Conservation (phyloP, 2,888 invertebrate species). For the Caradrina clavipalpis region DNA sequence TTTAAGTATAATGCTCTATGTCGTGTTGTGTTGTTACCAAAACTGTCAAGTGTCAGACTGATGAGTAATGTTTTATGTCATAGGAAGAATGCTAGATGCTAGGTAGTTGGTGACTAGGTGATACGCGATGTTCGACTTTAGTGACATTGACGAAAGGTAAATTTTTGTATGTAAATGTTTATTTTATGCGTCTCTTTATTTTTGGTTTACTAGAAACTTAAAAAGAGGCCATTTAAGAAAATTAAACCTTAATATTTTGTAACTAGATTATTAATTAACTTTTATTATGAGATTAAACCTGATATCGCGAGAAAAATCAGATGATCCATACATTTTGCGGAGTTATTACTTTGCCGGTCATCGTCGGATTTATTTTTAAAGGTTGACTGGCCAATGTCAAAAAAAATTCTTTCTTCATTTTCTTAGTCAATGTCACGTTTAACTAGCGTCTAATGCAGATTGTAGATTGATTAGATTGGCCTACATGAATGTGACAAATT, state of each 20-base stretch:
- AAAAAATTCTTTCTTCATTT: background rate
- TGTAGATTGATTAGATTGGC: constrained; percentile 62
- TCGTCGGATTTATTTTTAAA: background rate
- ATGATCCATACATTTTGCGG: too few species aligned
- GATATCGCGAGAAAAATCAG: too few species aligned
- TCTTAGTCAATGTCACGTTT: constrained; percentile 21
- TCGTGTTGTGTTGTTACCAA: constrained; percentile 81
- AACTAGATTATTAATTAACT: too few species aligned
- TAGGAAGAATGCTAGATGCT: constrained; percentile 62
- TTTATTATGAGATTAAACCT: too few species aligned
- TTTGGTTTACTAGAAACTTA: too few species aligned
- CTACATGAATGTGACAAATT: constrained; percentile 61
- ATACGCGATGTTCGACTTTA: constrained; percentile 5
- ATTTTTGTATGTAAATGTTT: too few species aligned
- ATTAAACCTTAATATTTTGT: too few species aligned
- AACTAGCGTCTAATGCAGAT: constrained; percentile 25
- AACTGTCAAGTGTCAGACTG: constrained; percentile 74
- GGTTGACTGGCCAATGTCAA: background rate
- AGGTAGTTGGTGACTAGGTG: constrained; percentile 47
- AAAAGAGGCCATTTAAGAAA: too few species aligned
- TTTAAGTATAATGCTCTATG: constrained; percentile 56
- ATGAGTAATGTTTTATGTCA: constrained; percentile 58
- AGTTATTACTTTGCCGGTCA: too few species aligned
- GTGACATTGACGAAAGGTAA: constrained; percentile 12
- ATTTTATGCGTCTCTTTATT: too few species aligned